Evolutionary conservation across 2,113 vertebrate species (phyloP), one percentile per base, ranked within the genome.

Genomic region (Heteronetta atricapilla): DNA sequence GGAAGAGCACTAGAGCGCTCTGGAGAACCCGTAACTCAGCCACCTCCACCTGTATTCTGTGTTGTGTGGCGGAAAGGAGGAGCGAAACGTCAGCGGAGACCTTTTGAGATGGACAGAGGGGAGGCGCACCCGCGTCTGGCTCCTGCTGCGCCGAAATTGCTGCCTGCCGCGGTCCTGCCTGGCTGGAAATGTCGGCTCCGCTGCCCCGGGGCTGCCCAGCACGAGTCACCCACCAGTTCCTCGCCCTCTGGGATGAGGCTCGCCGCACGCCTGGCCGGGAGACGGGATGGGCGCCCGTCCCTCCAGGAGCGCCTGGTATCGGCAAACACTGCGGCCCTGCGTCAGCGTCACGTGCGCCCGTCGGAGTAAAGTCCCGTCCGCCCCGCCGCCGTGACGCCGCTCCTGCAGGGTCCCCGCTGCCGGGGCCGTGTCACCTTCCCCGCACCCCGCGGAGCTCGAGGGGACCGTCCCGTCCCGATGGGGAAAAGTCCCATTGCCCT

Each of bases 291-390:
- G 40, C 92, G 52, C 56, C 62, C 4, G 0, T 36, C 40, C 1
- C 14, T 50, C 40, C 60, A 89, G 69, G 73, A 89, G 60, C 28
- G 40, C 46, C 68, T 1, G 4, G 11, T 67, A 36, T 48, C 0
- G 1, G 69, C 75, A 89, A 66, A 70, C 40, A 50, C 23, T 6
- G 0, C 82, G 34, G 53, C 74, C 42, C 44, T 67, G 52, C 42
- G 64, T 75, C 0, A 1, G 14, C 7, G 3, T 82, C 74, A 36
- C n/a, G 15, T 53, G 0, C 2, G 0, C 3, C 1, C 18, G 34
- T 33, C 5, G 2, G 64, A 40, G 53, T 52, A 33, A 73, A 86
- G 83, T 55, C 73, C 86, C 29, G 15, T 26, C 8, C 2, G 0
- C 50, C 21, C 53, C 1, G 1, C 25, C 1, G 3, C 46, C 9